Percentiles rank a stretch among this genome's conserved stretches.
These are phyloP conservation scores for Gandaritis pyraliata DNA, from an alignment of 2,888 invertebrate species.

Conservation along the genomic window DNA sequence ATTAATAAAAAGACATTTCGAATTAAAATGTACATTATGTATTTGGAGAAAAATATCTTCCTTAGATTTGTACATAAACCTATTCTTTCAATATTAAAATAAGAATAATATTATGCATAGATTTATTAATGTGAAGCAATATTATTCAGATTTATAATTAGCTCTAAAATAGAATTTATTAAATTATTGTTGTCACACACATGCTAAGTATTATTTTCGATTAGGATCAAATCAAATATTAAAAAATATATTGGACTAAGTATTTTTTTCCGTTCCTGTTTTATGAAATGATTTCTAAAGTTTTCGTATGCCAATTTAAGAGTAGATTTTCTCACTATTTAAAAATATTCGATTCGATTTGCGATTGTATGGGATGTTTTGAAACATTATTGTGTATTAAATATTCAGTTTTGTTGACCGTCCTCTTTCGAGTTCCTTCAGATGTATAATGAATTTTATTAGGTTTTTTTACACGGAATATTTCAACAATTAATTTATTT, in stretches of 20 bases:
- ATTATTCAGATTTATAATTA: constrained; percentile 19
- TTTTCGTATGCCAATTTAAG: background rate
- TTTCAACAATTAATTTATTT: too few species aligned
- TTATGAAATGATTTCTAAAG: background rate
- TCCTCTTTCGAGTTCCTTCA: constrained; percentile 58
- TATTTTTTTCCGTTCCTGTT: background rate
- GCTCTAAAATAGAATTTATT: constrained; percentile 17
- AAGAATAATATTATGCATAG: constrained; percentile 17
- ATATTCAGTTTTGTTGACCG: constrained; percentile 49
- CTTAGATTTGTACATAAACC: constrained; percentile 15
- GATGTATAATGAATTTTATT: constrained; percentile 33
- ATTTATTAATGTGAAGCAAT: constrained; percentile 29
- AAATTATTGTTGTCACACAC: constrained; percentile 31
- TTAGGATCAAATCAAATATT: constrained; percentile 19
- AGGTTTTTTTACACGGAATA: constrained; percentile 22
- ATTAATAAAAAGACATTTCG: constrained; percentile 33
- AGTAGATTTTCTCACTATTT: constrained; percentile 1
- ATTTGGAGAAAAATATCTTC: constrained; percentile 5
- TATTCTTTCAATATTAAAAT: constrained; percentile 9
- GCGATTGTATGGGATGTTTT: constrained; percentile 6
- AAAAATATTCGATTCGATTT: background rate
- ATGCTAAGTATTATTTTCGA: constrained; percentile 36
- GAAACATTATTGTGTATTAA: constrained; percentile 17
- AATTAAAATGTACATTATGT: constrained; percentile 5
- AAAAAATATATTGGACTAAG: background rate